Conservation (phyloP, 2,888 invertebrate genomes). For the Taphrorychus bicolor region DNA sequence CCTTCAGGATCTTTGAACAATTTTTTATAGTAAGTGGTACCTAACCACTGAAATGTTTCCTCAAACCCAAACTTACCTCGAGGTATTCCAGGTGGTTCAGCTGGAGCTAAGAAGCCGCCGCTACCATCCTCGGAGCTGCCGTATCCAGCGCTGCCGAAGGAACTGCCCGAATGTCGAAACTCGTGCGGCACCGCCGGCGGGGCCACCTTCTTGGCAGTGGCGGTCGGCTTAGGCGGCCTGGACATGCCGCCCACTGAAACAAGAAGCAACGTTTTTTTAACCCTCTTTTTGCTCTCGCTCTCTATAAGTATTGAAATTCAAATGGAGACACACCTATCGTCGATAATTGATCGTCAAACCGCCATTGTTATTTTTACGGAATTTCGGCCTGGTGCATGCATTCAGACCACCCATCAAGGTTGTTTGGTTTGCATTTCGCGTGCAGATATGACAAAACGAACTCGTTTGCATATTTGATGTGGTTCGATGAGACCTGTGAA, state of each 20-base stretch:
- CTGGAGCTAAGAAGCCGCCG: constrained; percentile 68
- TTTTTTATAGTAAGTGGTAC: too few species aligned
- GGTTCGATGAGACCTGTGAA: neutral
- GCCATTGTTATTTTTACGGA: too few species aligned
- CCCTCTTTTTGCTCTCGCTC: neutral
- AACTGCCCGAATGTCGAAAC: constrained; percentile 81
- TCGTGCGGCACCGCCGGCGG: constrained; percentile 87
- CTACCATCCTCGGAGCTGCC: constrained; percentile 75
- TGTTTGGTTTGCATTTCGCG: neutral
- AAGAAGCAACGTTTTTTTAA: constrained; percentile 49
- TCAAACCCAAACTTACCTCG: constrained; percentile 52
- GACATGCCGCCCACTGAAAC: constrained; percentile 88
- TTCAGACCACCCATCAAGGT: neutral
- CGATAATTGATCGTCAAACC: too few species aligned
- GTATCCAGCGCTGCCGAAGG: constrained; percentile 80
- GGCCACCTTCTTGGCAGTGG: constrained; percentile 90
- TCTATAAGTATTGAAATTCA: too few species aligned
- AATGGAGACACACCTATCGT: too few species aligned
- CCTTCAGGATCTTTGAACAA: too few species aligned
- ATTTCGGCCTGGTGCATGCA: too few species aligned
- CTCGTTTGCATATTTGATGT: neutral
- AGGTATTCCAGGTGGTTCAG: constrained; percentile 59
- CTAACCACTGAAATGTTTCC: too few species aligned
- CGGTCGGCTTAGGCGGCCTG: constrained; percentile 81
- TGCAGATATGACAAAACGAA: neutral